Evolutionary conservation across 2,888 invertebrate genomes (phyloP), one percentile per base, ranked within the genome.

Genomic region (Drosophila cracens): DNA sequence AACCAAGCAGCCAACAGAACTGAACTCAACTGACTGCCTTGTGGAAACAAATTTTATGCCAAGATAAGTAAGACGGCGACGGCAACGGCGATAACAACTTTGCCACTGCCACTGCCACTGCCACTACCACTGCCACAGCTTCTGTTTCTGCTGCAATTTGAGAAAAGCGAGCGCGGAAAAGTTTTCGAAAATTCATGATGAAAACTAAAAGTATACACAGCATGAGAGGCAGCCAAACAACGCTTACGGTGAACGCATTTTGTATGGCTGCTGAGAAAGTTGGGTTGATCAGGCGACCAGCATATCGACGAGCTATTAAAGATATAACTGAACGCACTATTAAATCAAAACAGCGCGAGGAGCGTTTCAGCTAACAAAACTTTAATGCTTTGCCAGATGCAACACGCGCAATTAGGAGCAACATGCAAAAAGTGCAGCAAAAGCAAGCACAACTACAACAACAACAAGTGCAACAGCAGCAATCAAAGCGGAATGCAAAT

Each of bases 1-100:
- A 53, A 53, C 21, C 16, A 25, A 38, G 59, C 57, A 53, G 48
- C 31, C 65, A 56, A 40, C 58, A 49, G 48, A 51, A 70, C 76
- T 59, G 27, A 76, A 71, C 53, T 58, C 46, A 53, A 71, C 70
- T 64, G 62, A 77, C 81, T 76, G 74, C 73, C 72, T 77, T 60
- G 80, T 83, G 81, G 79, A 88, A 91, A 87, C 90, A 90, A 90
- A 90, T 90, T 90, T 90, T 86, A 90, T 87, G 88, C 90, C 84
- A 90, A 88, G 90, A 90, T 90, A 90, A 88, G 88, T 84, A 76
- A 87, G 87, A 85, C 76, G 71, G 77, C 73, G 70, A 72, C 74
- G 68, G 67, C 74, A 69, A 68, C 79, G 46, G 74, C 77, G 83
- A 87, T 82, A 85, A 82, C 71, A 87, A 87, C 76, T 87, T 84